These are phyloP conservation scores for Drosophila yooni DNA, from an alignment of 2,888 invertebrate genomes.

Conservation along the genomic window DNA sequence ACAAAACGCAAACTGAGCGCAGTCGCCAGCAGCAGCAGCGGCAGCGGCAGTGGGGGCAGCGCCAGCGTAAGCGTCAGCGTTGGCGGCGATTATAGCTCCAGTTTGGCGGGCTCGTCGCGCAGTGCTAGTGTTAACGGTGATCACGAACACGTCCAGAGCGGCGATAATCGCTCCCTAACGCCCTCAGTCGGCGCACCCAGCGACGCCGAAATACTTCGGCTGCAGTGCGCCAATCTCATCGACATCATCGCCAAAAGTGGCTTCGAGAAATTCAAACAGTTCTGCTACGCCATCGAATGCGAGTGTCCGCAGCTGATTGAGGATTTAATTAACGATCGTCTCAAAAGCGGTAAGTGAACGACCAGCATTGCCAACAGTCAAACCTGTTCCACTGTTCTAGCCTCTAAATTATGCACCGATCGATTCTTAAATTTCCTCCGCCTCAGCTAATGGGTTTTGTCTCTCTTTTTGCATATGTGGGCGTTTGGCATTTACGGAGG, in stretches of 20 bases:
- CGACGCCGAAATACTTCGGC: constrained; percentile 81
- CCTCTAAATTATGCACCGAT: constrained; percentile 72
- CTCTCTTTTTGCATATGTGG: constrained; percentile 29
- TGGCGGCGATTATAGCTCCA: constrained; percentile 63
- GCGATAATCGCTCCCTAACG: constrained; percentile 83
- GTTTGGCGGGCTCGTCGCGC: constrained; percentile 73
- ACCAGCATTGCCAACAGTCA: constrained; percentile 27
- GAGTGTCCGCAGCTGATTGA: constrained; percentile 88
- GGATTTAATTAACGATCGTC: constrained; percentile 88
- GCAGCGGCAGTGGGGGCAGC: constrained; percentile 60
- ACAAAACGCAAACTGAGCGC: constrained; percentile 82
- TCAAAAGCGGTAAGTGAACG: constrained; percentile 84
- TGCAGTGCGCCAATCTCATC: constrained; percentile 87
- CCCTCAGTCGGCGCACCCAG: constrained; percentile 76
- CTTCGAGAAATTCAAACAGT: constrained; percentile 87
- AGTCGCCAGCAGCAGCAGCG: constrained; percentile 75
- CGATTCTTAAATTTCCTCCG: constrained; percentile 59
- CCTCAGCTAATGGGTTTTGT: constrained; percentile 62
- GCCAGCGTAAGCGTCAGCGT: constrained; percentile 52
- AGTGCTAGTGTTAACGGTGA: constrained; percentile 83
- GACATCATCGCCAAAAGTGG: constrained; percentile 88
- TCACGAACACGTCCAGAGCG: constrained; percentile 79
- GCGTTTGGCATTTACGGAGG: constrained; percentile 46
- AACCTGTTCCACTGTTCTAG: constrained; percentile 66
- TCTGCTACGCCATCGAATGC: constrained; percentile 87